phyloP scores from a whole-genome alignment of 2,888 invertebrate genomes.

The Kryphioiulus occultus region DNA sequence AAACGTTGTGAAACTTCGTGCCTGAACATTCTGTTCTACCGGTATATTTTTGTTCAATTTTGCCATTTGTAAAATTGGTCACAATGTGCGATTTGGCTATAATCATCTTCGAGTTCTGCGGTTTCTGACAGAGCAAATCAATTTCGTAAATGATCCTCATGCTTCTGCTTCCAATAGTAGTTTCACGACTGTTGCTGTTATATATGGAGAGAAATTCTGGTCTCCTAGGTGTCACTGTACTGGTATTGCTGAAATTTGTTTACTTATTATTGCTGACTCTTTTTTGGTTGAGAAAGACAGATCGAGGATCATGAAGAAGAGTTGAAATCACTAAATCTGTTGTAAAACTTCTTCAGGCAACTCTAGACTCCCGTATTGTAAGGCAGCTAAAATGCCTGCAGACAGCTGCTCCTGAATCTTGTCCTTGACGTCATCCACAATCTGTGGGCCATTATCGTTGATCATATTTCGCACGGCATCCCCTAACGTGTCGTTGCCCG shows the following conservation, averaged over 20 bases:
- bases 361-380: background rate
- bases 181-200: no score
- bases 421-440: slow-evolving; percentile 82
- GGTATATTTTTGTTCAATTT: no score
- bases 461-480: slow-evolving; percentile 85
- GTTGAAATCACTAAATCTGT: background rate
- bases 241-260: background rate
- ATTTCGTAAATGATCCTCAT: no score
- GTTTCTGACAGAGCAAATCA: no score
- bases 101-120: no score
- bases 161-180: no score
- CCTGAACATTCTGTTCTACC: no score
- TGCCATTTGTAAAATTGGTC: no score
- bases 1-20: no score
- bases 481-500: slow-evolving; percentile 77
- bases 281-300: background rate
- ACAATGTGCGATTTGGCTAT: no score
- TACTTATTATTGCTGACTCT: background rate
- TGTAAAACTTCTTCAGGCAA: background rate
- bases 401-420: slow-evolving; percentile 76
- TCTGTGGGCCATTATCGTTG: slow-evolving; percentile 80
- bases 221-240: background rate
- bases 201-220: no score
- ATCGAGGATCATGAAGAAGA: background rate
- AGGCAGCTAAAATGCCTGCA: background rate